Percentiles rank a stretch among this genome's conserved stretches.
phyloP scores from a whole-genome alignment of 2,113 vertebrate species.

The Ptilorrhoa leucosticta region DNA sequence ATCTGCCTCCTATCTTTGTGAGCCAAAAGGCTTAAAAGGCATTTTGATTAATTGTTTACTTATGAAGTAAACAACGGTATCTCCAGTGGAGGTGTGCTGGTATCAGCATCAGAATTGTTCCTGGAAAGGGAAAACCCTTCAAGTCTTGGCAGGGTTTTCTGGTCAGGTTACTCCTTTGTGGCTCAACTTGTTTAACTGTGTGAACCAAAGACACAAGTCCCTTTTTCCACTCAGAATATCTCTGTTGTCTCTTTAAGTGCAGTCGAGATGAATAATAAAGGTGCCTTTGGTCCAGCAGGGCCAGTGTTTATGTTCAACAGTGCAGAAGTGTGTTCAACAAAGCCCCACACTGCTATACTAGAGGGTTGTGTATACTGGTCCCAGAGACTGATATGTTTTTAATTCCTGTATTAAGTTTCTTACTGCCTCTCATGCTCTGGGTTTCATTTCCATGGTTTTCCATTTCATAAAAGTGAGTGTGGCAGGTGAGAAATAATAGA shows the following conservation, averaged over 20 bases:
- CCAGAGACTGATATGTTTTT: not conserved
- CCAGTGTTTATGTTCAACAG: not conserved
- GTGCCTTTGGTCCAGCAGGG: not conserved
- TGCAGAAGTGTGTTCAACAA: not conserved
- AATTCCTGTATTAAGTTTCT: not conserved
- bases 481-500: not conserved
- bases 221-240: not conserved
- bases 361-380: not conserved
- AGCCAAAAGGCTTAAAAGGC: not conserved
- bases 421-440: not conserved
- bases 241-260: not conserved
- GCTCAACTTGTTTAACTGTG: not conserved
- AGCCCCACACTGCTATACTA: not conserved
- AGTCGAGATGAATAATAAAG: not conserved
- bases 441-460: not conserved
- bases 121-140: not conserved
- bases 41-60: not conserved
- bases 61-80: not conserved
- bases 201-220: not conserved
- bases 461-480: fast-evolving
- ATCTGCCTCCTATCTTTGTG: not conserved
- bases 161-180: not conserved
- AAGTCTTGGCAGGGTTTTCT: not conserved
- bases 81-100: not conserved
- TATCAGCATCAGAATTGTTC: not conserved